These are phyloP conservation scores for Venturia canescens DNA, from an alignment of 1,140 invertebrate genomes.

Conservation along the genomic window DNA sequence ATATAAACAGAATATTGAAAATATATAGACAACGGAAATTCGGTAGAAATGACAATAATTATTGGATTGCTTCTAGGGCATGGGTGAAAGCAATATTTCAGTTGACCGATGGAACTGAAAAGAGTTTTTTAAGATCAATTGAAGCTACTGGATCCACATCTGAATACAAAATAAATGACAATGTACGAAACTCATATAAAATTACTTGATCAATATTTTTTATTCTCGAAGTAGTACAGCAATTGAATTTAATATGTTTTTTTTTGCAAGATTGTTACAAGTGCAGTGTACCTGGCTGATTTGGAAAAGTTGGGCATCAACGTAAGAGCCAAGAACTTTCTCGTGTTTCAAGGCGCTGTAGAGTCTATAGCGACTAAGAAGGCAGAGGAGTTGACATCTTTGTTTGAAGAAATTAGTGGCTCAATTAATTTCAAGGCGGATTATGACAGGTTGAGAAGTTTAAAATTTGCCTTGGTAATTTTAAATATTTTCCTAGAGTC, in stretches of 20 bases:
- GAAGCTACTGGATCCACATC: slow-evolving; percentile 89
- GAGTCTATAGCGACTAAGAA: slow-evolving; percentile 99
- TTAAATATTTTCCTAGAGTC: background rate
- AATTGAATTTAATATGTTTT: background rate
- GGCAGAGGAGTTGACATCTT: slow-evolving; percentile 96
- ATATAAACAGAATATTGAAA: too few relatives aligned
- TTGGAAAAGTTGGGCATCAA: slow-evolving; percentile 97
- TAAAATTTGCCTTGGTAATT: background rate
- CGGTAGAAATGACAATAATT: background rate
- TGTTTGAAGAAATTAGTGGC: slow-evolving; percentile 99
- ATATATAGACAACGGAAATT: background rate
- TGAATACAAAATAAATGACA: slow-evolving; percentile 96
- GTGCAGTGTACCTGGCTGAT: slow-evolving; percentile 90
- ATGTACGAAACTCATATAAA: slow-evolving; percentile 77
- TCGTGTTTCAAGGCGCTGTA: slow-evolving; percentile 99
- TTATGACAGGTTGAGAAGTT: slow-evolving; percentile 84
- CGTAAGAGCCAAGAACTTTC: slow-evolving; percentile 99
- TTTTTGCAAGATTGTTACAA: slow-evolving; percentile 82
- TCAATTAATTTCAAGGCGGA: slow-evolving; percentile 97
- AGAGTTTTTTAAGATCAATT: slow-evolving; percentile 94
- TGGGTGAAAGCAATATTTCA: slow-evolving; percentile 96
- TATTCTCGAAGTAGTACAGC: background rate
- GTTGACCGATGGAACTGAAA: slow-evolving; percentile 88
- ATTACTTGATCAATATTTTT: background rate
- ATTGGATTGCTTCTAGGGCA: slow-evolving; percentile 79